Evolutionary conservation across 2,113 vertebrate genomes (phyloP).

Genomic region (Corapipo altera): DNA sequence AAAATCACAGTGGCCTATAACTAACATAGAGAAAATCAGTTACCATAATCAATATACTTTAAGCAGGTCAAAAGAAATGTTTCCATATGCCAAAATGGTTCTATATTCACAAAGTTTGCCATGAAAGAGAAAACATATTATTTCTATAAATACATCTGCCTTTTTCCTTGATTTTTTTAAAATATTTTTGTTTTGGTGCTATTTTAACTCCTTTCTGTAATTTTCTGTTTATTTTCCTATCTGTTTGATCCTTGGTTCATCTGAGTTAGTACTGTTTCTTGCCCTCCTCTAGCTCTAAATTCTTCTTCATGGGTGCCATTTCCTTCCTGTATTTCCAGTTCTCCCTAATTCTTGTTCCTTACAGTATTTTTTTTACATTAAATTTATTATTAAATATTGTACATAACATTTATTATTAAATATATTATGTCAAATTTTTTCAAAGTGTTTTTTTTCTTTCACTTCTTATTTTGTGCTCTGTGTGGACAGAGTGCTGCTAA

Average conservation of each 20-base stretch:
- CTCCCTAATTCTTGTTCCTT: background rate
- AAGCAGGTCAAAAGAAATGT: constrained; percentile 68
- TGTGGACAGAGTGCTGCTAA: constrained; percentile 10
- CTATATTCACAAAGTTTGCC: constrained; percentile 62
- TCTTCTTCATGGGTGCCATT: constrained; percentile 4
- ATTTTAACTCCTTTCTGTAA: constrained; percentile 23
- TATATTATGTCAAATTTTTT: constrained; percentile 19
- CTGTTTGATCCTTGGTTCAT: constrained; percentile 1
- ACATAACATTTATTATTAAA: constrained; percentile 34
- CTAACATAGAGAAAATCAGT: constrained; percentile 69
- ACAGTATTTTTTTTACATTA: background rate
- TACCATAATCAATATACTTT: constrained; percentile 73
- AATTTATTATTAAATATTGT: constrained; percentile 36
- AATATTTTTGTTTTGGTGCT: background rate
- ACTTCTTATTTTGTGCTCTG: constrained; percentile 15
- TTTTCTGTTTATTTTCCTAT: constrained; percentile 9
- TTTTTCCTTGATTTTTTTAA: background rate
- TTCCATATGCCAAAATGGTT: constrained; percentile 75
- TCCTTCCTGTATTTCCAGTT: background rate
- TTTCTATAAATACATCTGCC: background rate
- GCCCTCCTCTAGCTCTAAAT: background rate
- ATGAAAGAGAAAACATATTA: constrained; percentile 71
- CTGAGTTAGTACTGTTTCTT: background rate
- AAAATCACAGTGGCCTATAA: constrained; percentile 63
- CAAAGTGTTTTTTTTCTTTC: constrained; percentile 1